Percentiles rank a stretch among this genome's conserved stretches.
Evolutionary conservation across 2,888 invertebrate species (phyloP).

Genomic region (Chaetogeoica ovagalla): DNA sequence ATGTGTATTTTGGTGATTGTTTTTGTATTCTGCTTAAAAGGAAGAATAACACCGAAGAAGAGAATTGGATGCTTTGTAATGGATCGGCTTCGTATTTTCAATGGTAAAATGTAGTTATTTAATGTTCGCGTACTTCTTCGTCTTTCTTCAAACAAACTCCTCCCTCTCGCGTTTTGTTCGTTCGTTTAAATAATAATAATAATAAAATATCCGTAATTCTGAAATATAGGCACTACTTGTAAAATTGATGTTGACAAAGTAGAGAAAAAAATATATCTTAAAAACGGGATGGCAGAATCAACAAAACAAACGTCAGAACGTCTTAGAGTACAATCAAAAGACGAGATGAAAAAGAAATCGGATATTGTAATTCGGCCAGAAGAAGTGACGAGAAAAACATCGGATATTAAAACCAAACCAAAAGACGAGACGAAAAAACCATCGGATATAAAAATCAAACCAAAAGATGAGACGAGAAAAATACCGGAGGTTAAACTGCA

Average conservation of each 20-base stretch:
- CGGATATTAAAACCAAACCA: background rate
- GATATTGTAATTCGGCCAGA: background rate
- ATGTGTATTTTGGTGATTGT: constrained; percentile 46
- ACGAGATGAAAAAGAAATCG: background rate
- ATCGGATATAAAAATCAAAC: background rate
- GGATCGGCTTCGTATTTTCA: constrained; percentile 49
- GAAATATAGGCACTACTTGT: constrained; percentile 39
- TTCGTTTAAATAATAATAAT: constrained; percentile 14
- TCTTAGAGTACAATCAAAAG: background rate
- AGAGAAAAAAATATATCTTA: constrained; percentile 11
- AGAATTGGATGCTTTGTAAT: constrained; percentile 46
- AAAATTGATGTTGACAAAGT: constrained; percentile 35
- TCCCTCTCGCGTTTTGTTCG: background rate
- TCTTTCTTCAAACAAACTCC: background rate
- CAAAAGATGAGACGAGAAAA: constrained; percentile 14
- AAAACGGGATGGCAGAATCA: constrained; percentile 15
- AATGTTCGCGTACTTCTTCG: background rate
- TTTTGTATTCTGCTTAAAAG: constrained; percentile 46
- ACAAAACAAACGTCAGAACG: constrained; percentile 13
- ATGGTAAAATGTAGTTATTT: constrained; percentile 36
- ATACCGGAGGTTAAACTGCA: constrained; percentile 39
- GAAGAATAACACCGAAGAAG: constrained; percentile 39
- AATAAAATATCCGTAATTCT: background rate
- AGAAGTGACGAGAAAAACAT: background rate
- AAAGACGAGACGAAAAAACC: background rate